Percentiles rank a stretch among this genome's conserved stretches.
Evolutionary conservation across 2,797 vertebrate species (phyloP).

Genomic region (Dendrocincla fuliginosa): DNA sequence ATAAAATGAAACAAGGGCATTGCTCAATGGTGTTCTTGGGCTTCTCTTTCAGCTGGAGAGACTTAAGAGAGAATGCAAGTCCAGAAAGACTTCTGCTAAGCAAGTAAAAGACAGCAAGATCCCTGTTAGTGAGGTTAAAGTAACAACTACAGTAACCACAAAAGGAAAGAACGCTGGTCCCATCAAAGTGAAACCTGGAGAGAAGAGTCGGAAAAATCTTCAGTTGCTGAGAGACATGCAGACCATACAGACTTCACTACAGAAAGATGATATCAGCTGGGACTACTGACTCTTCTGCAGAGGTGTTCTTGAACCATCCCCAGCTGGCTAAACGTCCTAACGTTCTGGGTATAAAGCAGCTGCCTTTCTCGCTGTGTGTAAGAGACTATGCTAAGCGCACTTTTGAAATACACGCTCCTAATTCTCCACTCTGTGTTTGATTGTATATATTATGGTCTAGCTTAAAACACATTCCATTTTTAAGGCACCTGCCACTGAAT

Average conservation of each 20-base stretch:
- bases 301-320: background rate
- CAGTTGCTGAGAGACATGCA: slow-evolving; percentile 92
- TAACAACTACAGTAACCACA: slow-evolving; percentile 68
- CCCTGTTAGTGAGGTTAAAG: slow-evolving; percentile 59
- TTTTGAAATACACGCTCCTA: background rate
- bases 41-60: slow-evolving; percentile 81
- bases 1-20: background rate
- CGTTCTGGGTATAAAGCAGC: slow-evolving; percentile 3
- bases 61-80: slow-evolving; percentile 77
- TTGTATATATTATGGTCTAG: background rate
- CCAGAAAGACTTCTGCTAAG: slow-evolving; percentile 56
- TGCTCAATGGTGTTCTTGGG: background rate
- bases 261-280: slow-evolving; percentile 78
- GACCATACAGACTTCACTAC: slow-evolving; percentile 88
- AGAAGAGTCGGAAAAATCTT: slow-evolving; percentile 86
- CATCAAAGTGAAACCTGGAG: slow-evolving; percentile 82
- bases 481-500: background rate
- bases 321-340: background rate
- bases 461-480: background rate
- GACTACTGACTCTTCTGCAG: slow-evolving; percentile 65
- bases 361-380: background rate
- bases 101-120: slow-evolving; percentile 36
- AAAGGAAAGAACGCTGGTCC: slow-evolving; percentile 72
- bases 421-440: background rate
- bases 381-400: background rate